Percentiles rank a stretch among this genome's conserved stretches.
Evolutionary conservation across 2,113 vertebrate genomes (phyloP).

Genomic region (Phoxinus phoxinus): DNA sequence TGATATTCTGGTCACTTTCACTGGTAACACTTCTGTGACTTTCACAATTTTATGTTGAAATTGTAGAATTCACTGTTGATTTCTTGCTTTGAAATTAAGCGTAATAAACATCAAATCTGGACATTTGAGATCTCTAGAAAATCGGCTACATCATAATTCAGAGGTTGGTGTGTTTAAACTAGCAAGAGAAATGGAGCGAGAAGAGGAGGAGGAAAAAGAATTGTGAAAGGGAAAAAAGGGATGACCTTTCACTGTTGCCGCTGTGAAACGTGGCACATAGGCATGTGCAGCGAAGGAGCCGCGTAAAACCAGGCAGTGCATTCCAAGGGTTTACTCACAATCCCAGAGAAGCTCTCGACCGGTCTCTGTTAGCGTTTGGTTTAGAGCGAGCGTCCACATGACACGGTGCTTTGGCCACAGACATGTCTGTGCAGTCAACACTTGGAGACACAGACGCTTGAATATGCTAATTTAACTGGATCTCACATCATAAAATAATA

Average conservation of each 20-base stretch:
- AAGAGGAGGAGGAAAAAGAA: background rate
- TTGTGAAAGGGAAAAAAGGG: conserved; percentile 21
- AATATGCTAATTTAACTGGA: conserved; percentile 42
- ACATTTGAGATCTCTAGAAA: background rate
- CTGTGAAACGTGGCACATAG: conserved; percentile 42
- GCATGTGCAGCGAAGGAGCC: conserved; percentile 33
- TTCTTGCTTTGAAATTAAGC: background rate
- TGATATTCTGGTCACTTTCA: too few relatives aligned
- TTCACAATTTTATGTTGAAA: too few relatives aligned
- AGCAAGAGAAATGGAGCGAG: background rate
- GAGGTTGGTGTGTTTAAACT: conserved; percentile 26
- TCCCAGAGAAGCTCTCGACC: conserved; percentile 56
- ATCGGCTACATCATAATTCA: background rate
- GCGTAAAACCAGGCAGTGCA: conserved; percentile 34
- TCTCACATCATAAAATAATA: background rate
- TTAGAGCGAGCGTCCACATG: conserved; percentile 64
- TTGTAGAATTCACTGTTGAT: background rate
- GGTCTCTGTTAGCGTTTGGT: conserved; percentile 63
- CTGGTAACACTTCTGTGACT: too few relatives aligned
- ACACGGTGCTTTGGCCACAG: conserved; percentile 61
- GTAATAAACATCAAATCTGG: background rate
- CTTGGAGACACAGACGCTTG: conserved; percentile 57
- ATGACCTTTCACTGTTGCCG: conserved; percentile 29
- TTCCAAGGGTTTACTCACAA: conserved; percentile 53
- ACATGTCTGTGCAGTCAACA: conserved; percentile 59